Conservation (phyloP, 64 coral and sea anemone species). For the Exaiptasia diaphana region DNA sequence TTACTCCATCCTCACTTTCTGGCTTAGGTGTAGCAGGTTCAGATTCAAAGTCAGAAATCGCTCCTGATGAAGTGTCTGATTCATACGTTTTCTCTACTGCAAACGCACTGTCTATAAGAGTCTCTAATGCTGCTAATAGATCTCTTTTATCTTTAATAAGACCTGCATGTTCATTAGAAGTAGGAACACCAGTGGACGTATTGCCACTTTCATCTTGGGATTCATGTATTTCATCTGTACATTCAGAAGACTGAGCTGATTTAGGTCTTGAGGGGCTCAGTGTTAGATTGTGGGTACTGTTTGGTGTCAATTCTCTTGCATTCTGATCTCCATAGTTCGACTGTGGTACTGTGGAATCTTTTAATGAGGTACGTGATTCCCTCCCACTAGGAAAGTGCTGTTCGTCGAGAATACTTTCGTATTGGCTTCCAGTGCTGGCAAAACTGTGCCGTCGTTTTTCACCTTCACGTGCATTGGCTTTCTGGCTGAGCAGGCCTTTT, state of each 20-base stretch:
- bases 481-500: conserved; percentile 25
- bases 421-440: neutral
- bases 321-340: neutral
- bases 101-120: conserved; percentile 29
- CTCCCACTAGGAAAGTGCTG: neutral
- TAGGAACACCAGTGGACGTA: too few relatives aligned
- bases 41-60: conserved; percentile 79
- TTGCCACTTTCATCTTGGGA: too few relatives aligned
- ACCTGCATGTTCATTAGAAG: neutral
- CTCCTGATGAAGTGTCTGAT: conserved; percentile 78
- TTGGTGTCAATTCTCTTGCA: neutral
- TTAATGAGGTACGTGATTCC: neutral
- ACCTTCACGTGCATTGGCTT: neutral
- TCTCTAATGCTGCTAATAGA: conserved; percentile 47
- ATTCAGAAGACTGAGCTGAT: neutral
- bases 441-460: neutral
- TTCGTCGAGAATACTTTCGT: neutral
- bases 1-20: conserved; percentile 18
- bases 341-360: conserved; percentile 1
- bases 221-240: neutral
- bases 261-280: too few relatives aligned
- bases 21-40: neutral
- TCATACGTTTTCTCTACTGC: conserved; percentile 23
- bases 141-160: conserved; percentile 67
- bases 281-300: too few relatives aligned